A percentile compares a stretch with the other conserved stretches of the same genome.
These are phyloP conservation scores for Microcebus murinus DNA, from an alignment of 2,113 vertebrate species.

Conservation along the genomic window DNA sequence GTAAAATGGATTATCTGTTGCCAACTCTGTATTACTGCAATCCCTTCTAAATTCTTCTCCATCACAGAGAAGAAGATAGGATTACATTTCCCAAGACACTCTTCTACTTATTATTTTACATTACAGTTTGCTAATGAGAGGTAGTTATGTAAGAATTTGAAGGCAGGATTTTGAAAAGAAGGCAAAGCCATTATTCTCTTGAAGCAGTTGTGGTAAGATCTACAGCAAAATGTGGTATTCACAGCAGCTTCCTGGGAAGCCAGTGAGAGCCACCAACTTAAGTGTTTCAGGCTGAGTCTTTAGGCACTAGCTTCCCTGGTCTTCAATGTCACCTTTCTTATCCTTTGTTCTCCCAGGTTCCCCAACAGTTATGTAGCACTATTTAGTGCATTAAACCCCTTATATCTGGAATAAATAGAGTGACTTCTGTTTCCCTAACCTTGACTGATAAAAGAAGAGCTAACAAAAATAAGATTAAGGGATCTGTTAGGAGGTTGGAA, in stretches of 20 bases:
- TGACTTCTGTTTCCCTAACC: neutral
- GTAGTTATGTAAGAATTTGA: neutral
- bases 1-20: neutral
- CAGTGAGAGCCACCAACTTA: neutral
- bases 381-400: neutral
- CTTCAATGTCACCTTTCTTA: slow-evolving; percentile 10
- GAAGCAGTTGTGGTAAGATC: slow-evolving; percentile 14
- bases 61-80: neutral
- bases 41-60: neutral
- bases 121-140: slow-evolving; percentile 43
- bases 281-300: neutral
- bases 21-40: neutral
- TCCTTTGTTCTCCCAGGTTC: neutral
- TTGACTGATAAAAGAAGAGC: neutral
- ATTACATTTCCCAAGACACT: neutral
- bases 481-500: neutral
- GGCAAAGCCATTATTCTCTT: neutral
- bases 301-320: neutral
- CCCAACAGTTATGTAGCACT: neutral
- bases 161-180: slow-evolving; percentile 15
- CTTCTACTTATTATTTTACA: neutral
- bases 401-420: neutral
- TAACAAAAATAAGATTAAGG: neutral
- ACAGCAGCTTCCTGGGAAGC: neutral
- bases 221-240: slow-evolving; percentile 26